Conservation (phyloP, 2,113 vertebrate species). For the Lophochroa leadbeateri region DNA sequence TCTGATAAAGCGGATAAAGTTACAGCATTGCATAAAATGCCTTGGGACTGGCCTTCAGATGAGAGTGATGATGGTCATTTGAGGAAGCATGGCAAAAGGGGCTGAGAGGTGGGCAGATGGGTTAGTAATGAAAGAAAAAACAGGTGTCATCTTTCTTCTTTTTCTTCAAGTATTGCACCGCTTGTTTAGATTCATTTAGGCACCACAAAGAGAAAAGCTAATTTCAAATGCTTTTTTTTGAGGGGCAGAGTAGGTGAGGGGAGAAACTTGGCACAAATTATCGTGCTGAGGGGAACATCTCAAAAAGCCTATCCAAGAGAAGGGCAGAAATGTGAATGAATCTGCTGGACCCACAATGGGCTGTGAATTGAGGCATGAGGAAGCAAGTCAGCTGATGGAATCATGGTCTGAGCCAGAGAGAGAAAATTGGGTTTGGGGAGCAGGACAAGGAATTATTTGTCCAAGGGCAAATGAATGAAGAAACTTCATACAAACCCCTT, state of each 20-base stretch:
- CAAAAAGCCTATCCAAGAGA: background rate
- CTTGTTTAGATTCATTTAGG: background rate
- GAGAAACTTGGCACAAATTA: background rate
- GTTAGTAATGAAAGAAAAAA: background rate
- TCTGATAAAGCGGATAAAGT: background rate
- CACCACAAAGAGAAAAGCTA: background rate
- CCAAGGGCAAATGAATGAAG: background rate
- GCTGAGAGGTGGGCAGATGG: background rate
- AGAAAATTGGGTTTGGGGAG: background rate
- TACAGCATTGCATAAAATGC: background rate
- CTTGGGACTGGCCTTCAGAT: background rate
- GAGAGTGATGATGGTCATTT: background rate
- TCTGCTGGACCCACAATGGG: background rate
- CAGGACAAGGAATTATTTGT: background rate
- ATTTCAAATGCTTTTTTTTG: background rate
- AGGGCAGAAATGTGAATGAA: background rate
- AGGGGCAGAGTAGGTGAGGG: background rate
- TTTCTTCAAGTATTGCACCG: fast-evolving
- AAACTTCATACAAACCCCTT: background rate
- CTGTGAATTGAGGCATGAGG: background rate
- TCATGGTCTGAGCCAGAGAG: background rate
- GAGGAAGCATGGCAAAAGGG: background rate
- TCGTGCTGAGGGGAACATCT: background rate
- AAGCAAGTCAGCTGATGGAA: background rate
- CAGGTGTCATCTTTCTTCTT: background rate